These are phyloP conservation scores for Malacoctenus gilli DNA, from an alignment of 2,797 vertebrate genomes.

Conservation along the genomic window DNA sequence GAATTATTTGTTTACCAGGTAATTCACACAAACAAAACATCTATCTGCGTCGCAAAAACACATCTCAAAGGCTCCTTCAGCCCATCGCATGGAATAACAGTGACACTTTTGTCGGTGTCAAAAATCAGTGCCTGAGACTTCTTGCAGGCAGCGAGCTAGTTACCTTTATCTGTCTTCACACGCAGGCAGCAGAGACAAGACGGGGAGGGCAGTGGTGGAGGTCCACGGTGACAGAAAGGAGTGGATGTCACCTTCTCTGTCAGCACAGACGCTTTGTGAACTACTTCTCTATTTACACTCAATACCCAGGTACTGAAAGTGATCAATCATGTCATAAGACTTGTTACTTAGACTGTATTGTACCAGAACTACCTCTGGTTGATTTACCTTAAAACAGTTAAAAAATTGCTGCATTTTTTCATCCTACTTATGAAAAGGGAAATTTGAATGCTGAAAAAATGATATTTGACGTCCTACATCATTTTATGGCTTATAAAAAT, in stretches of 20 bases:
- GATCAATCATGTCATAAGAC: no score
- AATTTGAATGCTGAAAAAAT: no score
- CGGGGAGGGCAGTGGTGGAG: constrained; percentile 88
- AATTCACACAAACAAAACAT: constrained; percentile 6
- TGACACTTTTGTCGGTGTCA: neutral
- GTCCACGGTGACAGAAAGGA: constrained; percentile 78
- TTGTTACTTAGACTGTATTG: no score
- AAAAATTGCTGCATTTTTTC: no score
- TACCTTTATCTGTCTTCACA: constrained; percentile 1
- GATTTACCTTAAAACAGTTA: no score
- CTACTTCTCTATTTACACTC: constrained; percentile 86
- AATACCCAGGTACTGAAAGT: constrained; percentile 85
- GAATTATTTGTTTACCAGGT: constrained; percentile 91
- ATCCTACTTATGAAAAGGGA: no score
- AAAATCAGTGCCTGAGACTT: neutral
- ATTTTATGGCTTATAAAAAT: neutral
- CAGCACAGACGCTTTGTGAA: constrained; percentile 76
- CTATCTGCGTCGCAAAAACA: no score
- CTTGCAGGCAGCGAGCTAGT: neutral
- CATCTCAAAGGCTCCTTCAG: no score
- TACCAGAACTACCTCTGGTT: no score
- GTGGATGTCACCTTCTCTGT: constrained; percentile 82
- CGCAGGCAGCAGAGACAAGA: constrained; percentile 88
- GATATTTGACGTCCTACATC: neutral
- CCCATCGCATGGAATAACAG: no score